Conservation (phyloP, 64 coral and sea anemone species). For the Dendrophyllia cribrosa region DNA sequence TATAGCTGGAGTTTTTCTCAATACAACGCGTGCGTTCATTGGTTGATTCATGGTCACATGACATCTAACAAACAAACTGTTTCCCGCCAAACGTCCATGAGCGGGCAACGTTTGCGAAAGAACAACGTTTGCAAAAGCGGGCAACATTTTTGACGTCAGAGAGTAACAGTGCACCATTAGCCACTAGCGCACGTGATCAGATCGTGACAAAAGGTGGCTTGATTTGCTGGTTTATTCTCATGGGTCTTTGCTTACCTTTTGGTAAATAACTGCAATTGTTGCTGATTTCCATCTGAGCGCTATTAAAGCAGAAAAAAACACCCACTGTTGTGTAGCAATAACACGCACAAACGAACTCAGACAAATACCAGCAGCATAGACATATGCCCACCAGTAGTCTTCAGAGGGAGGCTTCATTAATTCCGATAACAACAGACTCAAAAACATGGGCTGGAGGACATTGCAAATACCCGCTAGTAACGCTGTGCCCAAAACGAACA, state of each 20-base stretch:
- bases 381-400: conserved; percentile 26
- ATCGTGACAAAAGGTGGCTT: background rate
- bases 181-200: background rate
- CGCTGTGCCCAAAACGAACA: conserved; percentile 1
- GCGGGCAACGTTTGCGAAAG: too few relatives aligned
- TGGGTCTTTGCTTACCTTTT: conserved; percentile 21
- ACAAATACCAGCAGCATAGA: conserved; percentile 61
- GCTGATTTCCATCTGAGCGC: conserved; percentile 52
- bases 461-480: conserved; percentile 23
- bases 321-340: conserved; percentile 22
- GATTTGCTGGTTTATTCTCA: background rate
- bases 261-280: conserved; percentile 51
- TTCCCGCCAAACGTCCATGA: too few relatives aligned
- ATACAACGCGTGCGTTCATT: too few relatives aligned
- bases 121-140: too few relatives aligned
- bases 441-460: conserved; percentile 41
- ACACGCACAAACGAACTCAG: conserved; percentile 5
- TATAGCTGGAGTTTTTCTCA: too few relatives aligned
- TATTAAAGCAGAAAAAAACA: background rate
- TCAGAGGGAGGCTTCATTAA: background rate
- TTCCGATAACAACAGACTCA: conserved; percentile 41
- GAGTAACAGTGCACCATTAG: too few relatives aligned
- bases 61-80: too few relatives aligned
- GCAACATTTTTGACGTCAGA: too few relatives aligned
- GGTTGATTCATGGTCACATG: too few relatives aligned